Base-by-base conservation (phyloP, 1,140 invertebrate genomes). In the Limonius californicus region DNA sequence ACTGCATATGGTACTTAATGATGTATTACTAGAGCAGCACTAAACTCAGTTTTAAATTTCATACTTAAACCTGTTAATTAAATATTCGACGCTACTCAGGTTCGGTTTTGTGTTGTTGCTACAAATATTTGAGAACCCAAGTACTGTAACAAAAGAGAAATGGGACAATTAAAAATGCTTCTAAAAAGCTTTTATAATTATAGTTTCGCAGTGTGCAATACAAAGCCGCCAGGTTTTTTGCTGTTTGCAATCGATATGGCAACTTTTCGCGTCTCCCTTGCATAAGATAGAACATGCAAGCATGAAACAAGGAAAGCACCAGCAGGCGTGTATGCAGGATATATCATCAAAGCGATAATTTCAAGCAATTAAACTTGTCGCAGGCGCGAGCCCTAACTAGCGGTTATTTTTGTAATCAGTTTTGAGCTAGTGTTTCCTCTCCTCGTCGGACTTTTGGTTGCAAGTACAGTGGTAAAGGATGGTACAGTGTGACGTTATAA, bases 301-400 rank as follows among this genome's bases (percentile, higher is more conserved):
- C 9, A 21, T 11, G 1, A 50, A 18, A 50, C 7, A 50, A 19
- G 14, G 45, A 50, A 11, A 18, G 9, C 7, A 18, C 7, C n/a
- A 50, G 15, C 2, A 14, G 16, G 18, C 27, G 27, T 55, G 27
- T 1, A 23, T 19, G 4, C 12, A 27, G 53, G 4, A 12, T 30
- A 14, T 55, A 55, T 61, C 59, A 61, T 61, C 59, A 61, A 61
- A 61, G 59, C 30, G 59, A 61, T 61, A 61, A 61, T 61, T 55
- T 47, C 53, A 47, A 61, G 59, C 54, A 61, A 61, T 61, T 61
- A 61, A 61, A 61, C 59, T 54, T 39, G 75, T 76, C 62, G 54
- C 61, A 62, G 42, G 61, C 65, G 65, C 20, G 47, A 56, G 54
- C 56, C 32, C 56, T 56, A 62, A 57, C 61, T 62, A 54, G 32